Evolutionary conservation across 2,888 invertebrate species (phyloP), one percentile per base, ranked within the genome.

Genomic region (Aphodius granarius): DNA sequence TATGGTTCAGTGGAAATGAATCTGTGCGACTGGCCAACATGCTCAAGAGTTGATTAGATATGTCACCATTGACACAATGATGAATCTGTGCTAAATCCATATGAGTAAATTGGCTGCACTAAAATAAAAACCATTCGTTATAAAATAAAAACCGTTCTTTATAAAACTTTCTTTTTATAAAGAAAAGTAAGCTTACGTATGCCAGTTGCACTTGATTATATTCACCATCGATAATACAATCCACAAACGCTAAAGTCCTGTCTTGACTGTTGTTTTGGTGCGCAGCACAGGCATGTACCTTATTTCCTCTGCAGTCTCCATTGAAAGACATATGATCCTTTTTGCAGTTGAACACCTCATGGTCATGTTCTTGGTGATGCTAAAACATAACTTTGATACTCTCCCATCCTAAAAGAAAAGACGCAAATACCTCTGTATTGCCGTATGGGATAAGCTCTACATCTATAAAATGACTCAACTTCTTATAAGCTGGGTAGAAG

Each of bases 361-460:
- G 21, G 13, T 71, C 18, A 13, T 64, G 43, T 18, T 66, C 62
- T 19, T 43, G 18, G 19, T 71, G 18, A 6, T 17, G 22, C 17
- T 16, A 66, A 15, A 66, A 66, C 43, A 15, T 21, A 43, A 62
- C 15, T 20, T 17, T 66, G 43, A 70, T 62, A 64, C 17, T 16
- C n/a, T 21, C 4, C 20, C 9, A 18, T 19, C 62, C 0, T 15
- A 15, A 17, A 3, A 15, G 22, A n/a, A 15, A 63, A 1, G 20
- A 18, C 4, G 62, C 71, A 83, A 86, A 86, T 83, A 89, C 89
- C 78, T 81, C 80, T 0, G 89, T 88, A 80, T 89, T 89, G 77
- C 90, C 90, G 78, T 87, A 90, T 1, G 90, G 90, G 5, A 90
- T 80, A 5, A 89, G 84, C 17, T 85, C 86, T 5, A 90, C 72